Evolutionary conservation across 2,113 vertebrate genomes (phyloP).

Genomic region (Columba livia): DNA sequence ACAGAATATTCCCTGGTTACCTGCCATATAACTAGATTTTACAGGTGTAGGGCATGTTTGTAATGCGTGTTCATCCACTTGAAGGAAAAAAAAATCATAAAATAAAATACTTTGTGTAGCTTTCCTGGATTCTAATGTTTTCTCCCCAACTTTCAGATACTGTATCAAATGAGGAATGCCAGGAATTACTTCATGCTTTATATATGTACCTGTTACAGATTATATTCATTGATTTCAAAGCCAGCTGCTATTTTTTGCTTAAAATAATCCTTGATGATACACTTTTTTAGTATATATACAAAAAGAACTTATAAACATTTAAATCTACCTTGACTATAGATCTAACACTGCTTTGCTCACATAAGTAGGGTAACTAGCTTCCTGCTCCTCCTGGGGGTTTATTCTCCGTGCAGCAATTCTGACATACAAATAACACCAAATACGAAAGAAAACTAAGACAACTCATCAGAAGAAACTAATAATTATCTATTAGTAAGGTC

Average conservation of each 20-base stretch:
- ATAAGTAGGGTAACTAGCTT: not conserved
- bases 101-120: constrained; percentile 69
- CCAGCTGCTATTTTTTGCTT: constrained; percentile 70
- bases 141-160: constrained; percentile 69
- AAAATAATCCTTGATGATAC: constrained; percentile 28
- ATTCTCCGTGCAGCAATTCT: not conserved
- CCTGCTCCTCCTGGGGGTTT: not conserved
- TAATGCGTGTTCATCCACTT: constrained; percentile 69
- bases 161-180: constrained; percentile 71
- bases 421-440: not conserved
- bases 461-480: not conserved
- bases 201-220: constrained; percentile 76
- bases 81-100: constrained; percentile 63
- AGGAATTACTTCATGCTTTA: constrained; percentile 77
- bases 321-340: not conserved
- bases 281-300: not conserved
- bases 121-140: constrained; percentile 66
- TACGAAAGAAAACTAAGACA: not conserved
- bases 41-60: constrained; percentile 78
- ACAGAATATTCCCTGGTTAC: constrained; percentile 76
- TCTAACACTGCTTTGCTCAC: not conserved
- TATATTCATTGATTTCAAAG: constrained; percentile 75
- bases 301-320: not conserved
- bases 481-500: constrained; percentile 1
- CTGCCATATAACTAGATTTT: constrained; percentile 66